Evolutionary conservation across 2,113 vertebrate genomes (phyloP).

Genomic region (Chamaetylas fuelleborni): DNA sequence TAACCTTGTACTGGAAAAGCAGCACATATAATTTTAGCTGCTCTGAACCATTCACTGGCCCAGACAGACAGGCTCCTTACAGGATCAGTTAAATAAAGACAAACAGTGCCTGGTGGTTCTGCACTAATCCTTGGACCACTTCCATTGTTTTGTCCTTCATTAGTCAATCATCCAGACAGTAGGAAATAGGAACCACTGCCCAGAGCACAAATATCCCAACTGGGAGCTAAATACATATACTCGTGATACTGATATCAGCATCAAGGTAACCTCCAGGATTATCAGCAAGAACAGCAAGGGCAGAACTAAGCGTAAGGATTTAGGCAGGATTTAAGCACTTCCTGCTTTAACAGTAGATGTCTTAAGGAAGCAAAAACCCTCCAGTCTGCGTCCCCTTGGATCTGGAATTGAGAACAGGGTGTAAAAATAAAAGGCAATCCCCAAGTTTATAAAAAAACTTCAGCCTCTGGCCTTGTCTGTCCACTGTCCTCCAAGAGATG

Average conservation of each 20-base stretch:
- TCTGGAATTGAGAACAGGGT: rapidly evolving
- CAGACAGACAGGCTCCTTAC: neutral
- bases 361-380: neutral
- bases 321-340: neutral
- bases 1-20: neutral
- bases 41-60: neutral
- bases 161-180: neutral
- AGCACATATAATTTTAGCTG: neutral
- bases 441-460: neutral
- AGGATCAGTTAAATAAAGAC: neutral
- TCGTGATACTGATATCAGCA: neutral
- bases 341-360: neutral
- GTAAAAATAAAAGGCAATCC: neutral
- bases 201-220: neutral
- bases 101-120: neutral
- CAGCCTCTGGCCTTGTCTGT: neutral
- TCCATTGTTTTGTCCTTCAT: neutral
- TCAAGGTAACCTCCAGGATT: neutral
- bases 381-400: neutral
- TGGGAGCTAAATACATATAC: neutral
- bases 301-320: neutral
- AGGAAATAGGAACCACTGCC: neutral
- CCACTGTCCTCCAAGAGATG: neutral
- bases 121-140: neutral
- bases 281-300: neutral